Evolutionary conservation across 2,888 invertebrate species (phyloP), one percentile per base, ranked within the genome.

Genomic region (Limnephilus rhombicus): DNA sequence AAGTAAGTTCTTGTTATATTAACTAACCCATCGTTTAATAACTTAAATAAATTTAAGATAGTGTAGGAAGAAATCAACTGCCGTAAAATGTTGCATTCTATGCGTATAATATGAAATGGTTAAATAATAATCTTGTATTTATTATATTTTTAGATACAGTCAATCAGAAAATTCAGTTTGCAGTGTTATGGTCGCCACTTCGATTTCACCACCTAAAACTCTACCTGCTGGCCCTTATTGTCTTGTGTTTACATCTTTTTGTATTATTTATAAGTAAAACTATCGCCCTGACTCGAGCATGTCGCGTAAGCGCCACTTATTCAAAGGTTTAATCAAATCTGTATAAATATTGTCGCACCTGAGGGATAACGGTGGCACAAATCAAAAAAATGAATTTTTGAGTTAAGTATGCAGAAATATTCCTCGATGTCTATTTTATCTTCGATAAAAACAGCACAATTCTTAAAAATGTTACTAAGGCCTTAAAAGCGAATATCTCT

Each of bases 151-250:
- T 96, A 98, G 98, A 97, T 94, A 96, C 96, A 94, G 95, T 95
- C 94, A 96, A 96, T 93, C 90, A 93, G 68, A 93, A 93, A 41
- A 83, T 93, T 29, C 83, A 91, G 90, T 98, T 98, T 95, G 97
- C 97, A n/a, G 97, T 98, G 80, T 96, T 98, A 92, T 98, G 98
- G 98, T 97, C 98, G 80, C 98, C 98, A 89, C 96, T 96, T 93
- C 96, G 98, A 94, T 98, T 98, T 94, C 95, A 96, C 0, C 96
- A 97, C 94, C 95, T 98, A 34, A 95, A 94, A 90, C 94, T 96
- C 88, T 98, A 98, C 94, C 93, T 96, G 90, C 94, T 95, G 5
- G 94, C 97, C 82, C 94, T 95, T 91, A 93, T 94, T 80, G 93
- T 94, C 90, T 94, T 95, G 90, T 92, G 95, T 45, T 91, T 95